Percentiles rank a stretch among this genome's conserved stretches.
These are phyloP conservation scores for Psilopogon haemacephalus DNA, from an alignment of 2,113 vertebrate species.

Conservation along the genomic window DNA sequence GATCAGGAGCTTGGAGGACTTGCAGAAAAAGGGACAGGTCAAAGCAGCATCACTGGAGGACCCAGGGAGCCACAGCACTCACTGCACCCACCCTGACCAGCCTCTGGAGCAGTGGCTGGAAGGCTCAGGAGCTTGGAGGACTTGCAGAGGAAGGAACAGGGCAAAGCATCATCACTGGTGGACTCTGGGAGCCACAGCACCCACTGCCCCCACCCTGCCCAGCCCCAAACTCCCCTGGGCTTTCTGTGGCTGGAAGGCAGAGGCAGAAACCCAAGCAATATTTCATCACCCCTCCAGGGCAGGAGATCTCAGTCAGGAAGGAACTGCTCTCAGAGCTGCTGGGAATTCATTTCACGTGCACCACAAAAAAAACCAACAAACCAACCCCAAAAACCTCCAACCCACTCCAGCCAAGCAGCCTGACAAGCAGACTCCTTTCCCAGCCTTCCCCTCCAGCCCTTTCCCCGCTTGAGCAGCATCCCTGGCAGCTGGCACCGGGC, in stretches of 20 bases:
- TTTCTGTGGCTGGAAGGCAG: background rate
- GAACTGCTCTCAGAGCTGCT: background rate
- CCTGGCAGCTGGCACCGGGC: slow-evolving; percentile 24
- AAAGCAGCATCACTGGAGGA: too few relatives aligned
- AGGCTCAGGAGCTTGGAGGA: background rate
- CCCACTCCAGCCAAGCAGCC: background rate
- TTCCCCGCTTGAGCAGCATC: slow-evolving; percentile 1
- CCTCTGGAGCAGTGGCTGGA: too few relatives aligned
- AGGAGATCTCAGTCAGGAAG: background rate
- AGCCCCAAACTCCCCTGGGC: background rate
- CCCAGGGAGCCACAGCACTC: too few relatives aligned
- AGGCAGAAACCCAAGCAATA: background rate
- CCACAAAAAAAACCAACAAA: background rate
- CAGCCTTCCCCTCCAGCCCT: background rate
- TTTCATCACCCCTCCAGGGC: background rate
- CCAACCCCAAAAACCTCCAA: too few relatives aligned
- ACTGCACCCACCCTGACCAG: too few relatives aligned
- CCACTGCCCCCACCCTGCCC: background rate
- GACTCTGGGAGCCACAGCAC: background rate
- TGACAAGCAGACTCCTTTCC: background rate
- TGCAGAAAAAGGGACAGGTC: too few relatives aligned
- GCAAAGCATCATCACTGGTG: fast-evolving
- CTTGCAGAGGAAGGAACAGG: background rate
- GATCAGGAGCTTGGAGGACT: too few relatives aligned
- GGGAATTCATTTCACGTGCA: background rate